phyloP scores from a whole-genome alignment of 2,888 invertebrate species.

The Tromatobia lineatoria region DNA sequence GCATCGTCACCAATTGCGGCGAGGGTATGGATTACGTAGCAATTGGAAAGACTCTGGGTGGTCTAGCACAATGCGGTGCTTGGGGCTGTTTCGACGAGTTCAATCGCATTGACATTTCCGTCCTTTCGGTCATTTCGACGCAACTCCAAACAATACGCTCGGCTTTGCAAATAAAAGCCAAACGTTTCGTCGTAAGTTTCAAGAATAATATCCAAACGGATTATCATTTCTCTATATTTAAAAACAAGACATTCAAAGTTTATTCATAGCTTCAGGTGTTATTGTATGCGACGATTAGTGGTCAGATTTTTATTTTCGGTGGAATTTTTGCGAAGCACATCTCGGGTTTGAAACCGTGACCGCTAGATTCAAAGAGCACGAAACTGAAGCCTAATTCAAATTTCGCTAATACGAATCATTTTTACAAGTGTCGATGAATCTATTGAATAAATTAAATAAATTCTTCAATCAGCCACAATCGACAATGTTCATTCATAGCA shows the following conservation, averaged over 20 bases:
- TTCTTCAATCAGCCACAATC: too few species aligned
- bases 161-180: conserved; percentile 91
- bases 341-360: too few species aligned
- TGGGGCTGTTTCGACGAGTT: conserved; percentile 99
- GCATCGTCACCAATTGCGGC: conserved; percentile 96
- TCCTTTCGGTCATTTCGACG: conserved; percentile 96
- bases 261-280: too few species aligned
- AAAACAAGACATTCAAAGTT: not conserved
- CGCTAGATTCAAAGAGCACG: too few species aligned
- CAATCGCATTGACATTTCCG: conserved; percentile 96
- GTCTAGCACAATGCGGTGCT: conserved; percentile 94
- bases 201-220: conserved; percentile 7
- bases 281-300: too few species aligned
- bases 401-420: too few species aligned
- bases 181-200: conserved; percentile 90
- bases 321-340: too few species aligned
- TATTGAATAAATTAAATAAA: too few species aligned
- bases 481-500: not conserved
- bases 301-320: too few species aligned
- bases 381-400: too few species aligned
- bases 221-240: conserved; percentile 5
- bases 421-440: too few species aligned
- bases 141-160: conserved; percentile 96
- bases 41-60: conserved; percentile 91
- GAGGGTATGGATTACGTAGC: conserved; percentile 97